Percentiles rank a stretch among this genome's conserved stretches.
phyloP scores from a whole-genome alignment of 1,140 invertebrate species.

The Drosophila sp. region DNA sequence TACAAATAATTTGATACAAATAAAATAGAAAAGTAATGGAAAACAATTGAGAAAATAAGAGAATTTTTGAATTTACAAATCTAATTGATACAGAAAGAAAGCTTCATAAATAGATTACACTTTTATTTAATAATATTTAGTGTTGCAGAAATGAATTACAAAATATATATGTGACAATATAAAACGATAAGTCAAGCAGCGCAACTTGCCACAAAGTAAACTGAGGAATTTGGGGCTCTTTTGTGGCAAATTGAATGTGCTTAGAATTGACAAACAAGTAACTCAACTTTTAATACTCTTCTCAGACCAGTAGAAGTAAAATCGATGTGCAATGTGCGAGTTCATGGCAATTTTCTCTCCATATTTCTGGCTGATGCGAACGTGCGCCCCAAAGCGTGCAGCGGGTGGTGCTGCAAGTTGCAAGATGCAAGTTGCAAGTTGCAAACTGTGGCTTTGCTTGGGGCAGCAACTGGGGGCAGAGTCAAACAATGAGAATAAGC shows the following conservation, averaged over 20 bases:
- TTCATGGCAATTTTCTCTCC: slow-evolving; percentile 51
- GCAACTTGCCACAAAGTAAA: slow-evolving; percentile 5
- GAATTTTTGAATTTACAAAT: too few species aligned
- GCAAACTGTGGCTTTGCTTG: too few species aligned
- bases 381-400: slow-evolving; percentile 34
- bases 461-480: background rate
- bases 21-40: too few species aligned
- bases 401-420: slow-evolving; percentile 26
- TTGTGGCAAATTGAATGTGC: background rate
- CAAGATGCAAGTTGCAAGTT: background rate
- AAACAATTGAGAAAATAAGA: too few species aligned
- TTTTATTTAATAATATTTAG: too few species aligned
- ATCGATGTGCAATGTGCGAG: slow-evolving; percentile 49
- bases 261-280: slow-evolving; percentile 11
- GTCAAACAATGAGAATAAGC: slow-evolving; percentile 41
- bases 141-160: background rate
- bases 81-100: too few species aligned
- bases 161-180: too few species aligned
- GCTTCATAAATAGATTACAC: too few species aligned
- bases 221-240: slow-evolving; percentile 6
- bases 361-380: slow-evolving; percentile 36
- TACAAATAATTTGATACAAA: too few species aligned
- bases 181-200: background rate
- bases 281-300: slow-evolving; percentile 29
- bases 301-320: slow-evolving; percentile 13